phyloP scores from a whole-genome alignment of 2,797 vertebrate species.

The Takifugu ocellatus region DNA sequence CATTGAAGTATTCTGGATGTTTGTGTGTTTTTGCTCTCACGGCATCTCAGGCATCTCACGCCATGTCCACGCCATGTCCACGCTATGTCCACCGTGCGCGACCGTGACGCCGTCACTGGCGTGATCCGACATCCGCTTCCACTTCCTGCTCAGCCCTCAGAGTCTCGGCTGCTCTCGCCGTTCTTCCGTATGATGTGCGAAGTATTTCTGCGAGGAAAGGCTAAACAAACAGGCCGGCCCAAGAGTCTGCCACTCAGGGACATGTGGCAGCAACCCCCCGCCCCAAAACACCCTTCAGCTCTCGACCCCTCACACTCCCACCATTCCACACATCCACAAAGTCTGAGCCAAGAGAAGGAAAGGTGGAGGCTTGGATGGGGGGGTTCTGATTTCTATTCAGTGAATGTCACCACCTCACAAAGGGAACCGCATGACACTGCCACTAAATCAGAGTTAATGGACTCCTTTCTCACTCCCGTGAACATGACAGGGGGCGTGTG shows the following conservation, averaged over 20 bases:
- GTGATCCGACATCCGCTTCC: background rate
- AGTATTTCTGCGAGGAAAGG: slow-evolving; percentile 56
- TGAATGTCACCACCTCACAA: slow-evolving; percentile 76
- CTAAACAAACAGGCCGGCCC: slow-evolving; percentile 75
- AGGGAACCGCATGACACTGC: slow-evolving; percentile 71
- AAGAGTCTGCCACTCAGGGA: slow-evolving; percentile 68
- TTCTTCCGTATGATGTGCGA: slow-evolving; percentile 50
- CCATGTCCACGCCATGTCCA: too few species aligned
- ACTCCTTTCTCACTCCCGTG: slow-evolving; percentile 72
- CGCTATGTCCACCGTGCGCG: too few species aligned
- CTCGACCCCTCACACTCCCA: slow-evolving; percentile 43
- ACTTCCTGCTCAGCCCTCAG: slow-evolving; percentile 9
- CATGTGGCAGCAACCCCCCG: slow-evolving; percentile 68
- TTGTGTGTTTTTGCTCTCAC: too few species aligned
- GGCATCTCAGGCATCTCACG: too few species aligned
- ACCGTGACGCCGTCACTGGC: background rate
- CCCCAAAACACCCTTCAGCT: slow-evolving; percentile 13
- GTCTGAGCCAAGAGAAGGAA: slow-evolving; percentile 48
- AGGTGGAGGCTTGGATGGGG: slow-evolving; percentile 46
- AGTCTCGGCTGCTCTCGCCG: slow-evolving; percentile 1
- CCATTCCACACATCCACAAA: slow-evolving; percentile 21
- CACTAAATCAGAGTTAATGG: slow-evolving; percentile 82
- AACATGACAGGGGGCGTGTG: slow-evolving; percentile 75
- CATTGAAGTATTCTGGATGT: too few species aligned
- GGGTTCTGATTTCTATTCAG: slow-evolving; percentile 74